Evolutionary conservation across 2,113 vertebrate genomes (phyloP), one percentile per base, ranked within the genome.

Genomic region (Leucoraja erinaceus): DNA sequence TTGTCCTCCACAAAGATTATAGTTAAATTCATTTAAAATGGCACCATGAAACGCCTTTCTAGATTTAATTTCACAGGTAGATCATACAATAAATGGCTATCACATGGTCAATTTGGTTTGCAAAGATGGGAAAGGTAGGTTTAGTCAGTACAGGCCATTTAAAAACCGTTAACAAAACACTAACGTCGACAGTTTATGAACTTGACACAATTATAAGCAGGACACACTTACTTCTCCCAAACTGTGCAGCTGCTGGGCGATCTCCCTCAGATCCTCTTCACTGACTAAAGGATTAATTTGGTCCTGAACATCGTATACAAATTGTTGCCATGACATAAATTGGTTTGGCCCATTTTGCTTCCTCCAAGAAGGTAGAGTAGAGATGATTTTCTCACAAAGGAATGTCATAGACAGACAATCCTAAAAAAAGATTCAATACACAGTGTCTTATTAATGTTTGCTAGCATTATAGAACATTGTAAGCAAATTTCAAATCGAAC

Each of bases 221-320:
- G 77, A 12, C 79, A 93, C 75, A 94, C 96, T 96, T 94, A 99
- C 98, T 96, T 99, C 98, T 93, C 98, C 99, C 93, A 97, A 97
- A 94, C 97, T 98, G 94, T 99, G 99, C 0, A 99, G 96, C 96
- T 99, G 99, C 93, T 97, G 96, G 28, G 97, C 97, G 28, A 98
- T 96, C 0, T 93, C 95, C 63, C 98, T 95, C n/a, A 99, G 95
- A 93, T 98, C 97, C 47, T 97, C 98, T 96, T 98, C 98, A 8
- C 96, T 99, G 95, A 97, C 98, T 94, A 99, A 96, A 0, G 99
- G 99, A 94, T 99, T 99, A 94, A 99, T 97, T 84, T 99, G 97
- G 93, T 99, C 98, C 94, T 99, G 98, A 68, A 98, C 96, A 0
- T 99, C 98, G 0, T 96, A 97, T 4, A 99, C 96, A 94, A 99